Evolutionary conservation across 1,140 invertebrate genomes (phyloP), one percentile per base, ranked within the genome.

Genomic region (Metopolophium dirhodum): DNA sequence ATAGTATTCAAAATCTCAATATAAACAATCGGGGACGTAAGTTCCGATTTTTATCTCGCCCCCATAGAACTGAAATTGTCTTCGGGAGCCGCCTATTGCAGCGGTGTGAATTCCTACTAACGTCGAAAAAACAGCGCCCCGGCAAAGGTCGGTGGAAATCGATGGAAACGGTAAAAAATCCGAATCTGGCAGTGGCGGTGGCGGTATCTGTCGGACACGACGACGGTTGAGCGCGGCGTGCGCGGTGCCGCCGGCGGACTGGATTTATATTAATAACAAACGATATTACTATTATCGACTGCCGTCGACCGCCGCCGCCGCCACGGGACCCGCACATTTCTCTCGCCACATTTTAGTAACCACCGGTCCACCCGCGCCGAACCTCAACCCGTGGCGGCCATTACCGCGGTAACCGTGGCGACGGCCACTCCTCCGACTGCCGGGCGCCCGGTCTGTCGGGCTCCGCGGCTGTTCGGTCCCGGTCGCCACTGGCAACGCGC

Each of bases 401-500:
- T 90, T 9, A 41, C 54, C 54, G 35, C 35, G 88, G 88, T 90
- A 30, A 61, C 88, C 54, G 54, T 41, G 88, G 37, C 49, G n/a
- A 89, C 87, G 49, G 87, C n/a, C 85, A 47, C 45, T 30, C 83
- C 37, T 41, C 41, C 85, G 41, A 26, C 85, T 14, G 35, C 35
- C 83, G 22, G 83, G n/a, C 83, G 83, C 41, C 85, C 30, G 47
- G 30, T n/a, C 47, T 2, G 47, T 30, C 45, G 47, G 30, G 47
- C 47, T 47, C 30, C 45, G 86, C 45, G 45, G 2, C 45, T 41
- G 41, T 3, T 49, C 87, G 9, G n/a, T 77, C 6, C 9, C 45
- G 90, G 90, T 92, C 45, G 90, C 9, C 90, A 92, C 26, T 45
- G 45, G 90, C 90, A 92, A 92, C 90, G 90, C n/a, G 26, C 37